These are phyloP conservation scores for Callionymus lyra DNA, from an alignment of 2,113 vertebrate species.

Conservation along the genomic window DNA sequence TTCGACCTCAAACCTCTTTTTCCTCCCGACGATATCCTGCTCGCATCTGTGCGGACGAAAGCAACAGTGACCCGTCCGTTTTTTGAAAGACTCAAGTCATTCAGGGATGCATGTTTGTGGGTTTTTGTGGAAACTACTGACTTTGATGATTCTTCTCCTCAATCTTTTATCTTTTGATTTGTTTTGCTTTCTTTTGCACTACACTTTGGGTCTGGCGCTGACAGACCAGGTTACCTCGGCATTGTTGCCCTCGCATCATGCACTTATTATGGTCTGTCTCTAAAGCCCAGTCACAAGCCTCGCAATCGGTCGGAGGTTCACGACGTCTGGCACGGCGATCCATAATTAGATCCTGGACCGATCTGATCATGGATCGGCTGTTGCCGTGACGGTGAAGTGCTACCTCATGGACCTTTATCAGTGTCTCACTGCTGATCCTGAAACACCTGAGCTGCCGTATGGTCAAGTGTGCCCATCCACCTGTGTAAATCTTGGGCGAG, in stretches of 20 bases:
- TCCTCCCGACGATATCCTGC: slow-evolving; percentile 53
- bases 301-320: slow-evolving; percentile 41
- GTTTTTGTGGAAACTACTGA: slow-evolving; percentile 61
- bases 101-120: slow-evolving; percentile 73
- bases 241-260: slow-evolving; percentile 69
- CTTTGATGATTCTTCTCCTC: slow-evolving; percentile 51
- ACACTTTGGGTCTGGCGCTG: slow-evolving; percentile 65
- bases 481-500: slow-evolving; percentile 19
- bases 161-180: slow-evolving; percentile 49
- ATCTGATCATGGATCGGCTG: slow-evolving; percentile 44
- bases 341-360: slow-evolving; percentile 30
- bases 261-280: slow-evolving; percentile 68
- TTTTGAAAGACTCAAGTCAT: slow-evolving; percentile 62
- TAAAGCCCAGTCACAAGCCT: slow-evolving; percentile 52
- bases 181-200: slow-evolving; percentile 73
- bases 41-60: slow-evolving; percentile 51
- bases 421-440: slow-evolving; percentile 52
- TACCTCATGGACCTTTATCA: slow-evolving; percentile 54
- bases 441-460: slow-evolving; percentile 28
- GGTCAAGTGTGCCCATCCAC: no score
- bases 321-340: slow-evolving; percentile 34
- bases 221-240: slow-evolving; percentile 72
- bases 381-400: slow-evolving; percentile 37
- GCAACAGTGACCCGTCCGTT: slow-evolving; percentile 56
- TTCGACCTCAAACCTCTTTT: slow-evolving; percentile 62